Conservation (phyloP, 2,888 invertebrate genomes). For the Ryuthela nishihirai region DNA sequence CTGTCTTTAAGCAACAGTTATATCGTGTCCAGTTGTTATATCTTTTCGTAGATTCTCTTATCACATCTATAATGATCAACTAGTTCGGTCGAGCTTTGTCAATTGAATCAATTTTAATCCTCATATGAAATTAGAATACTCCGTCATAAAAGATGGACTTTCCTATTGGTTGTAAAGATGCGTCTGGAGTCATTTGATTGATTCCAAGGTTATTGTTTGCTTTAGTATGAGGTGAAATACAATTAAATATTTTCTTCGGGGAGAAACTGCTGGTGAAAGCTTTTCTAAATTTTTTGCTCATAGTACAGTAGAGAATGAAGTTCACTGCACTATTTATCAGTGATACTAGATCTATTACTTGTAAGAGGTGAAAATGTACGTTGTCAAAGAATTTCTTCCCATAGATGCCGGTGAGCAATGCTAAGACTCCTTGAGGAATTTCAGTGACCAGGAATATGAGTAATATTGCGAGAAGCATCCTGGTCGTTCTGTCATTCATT, state of each 20-base stretch:
- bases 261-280: slow-evolving; percentile 62
- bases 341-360: slow-evolving; percentile 84
- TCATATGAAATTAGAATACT: too few species aligned
- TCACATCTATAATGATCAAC: too few species aligned
- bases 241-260: slow-evolving; percentile 61
- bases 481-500: slow-evolving; percentile 70
- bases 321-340: slow-evolving; percentile 88
- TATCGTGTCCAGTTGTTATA: too few species aligned
- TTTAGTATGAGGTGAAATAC: slow-evolving; percentile 55
- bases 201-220: too few species aligned
- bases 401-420: slow-evolving; percentile 70
- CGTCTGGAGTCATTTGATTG: too few species aligned
- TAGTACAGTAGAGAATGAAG: slow-evolving; percentile 87
- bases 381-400: slow-evolving; percentile 63
- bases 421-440: slow-evolving; percentile 73
- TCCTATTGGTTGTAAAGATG: too few species aligned
- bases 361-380: slow-evolving; percentile 60
- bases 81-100: too few species aligned
- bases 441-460: slow-evolving; percentile 83
- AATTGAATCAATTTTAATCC: too few species aligned
- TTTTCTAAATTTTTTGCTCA: slow-evolving; percentile 85
- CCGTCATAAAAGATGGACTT: too few species aligned
- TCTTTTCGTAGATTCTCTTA: too few species aligned
- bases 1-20: too few species aligned
- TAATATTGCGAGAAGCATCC: slow-evolving; percentile 83